Conservation (phyloP, 2,797 vertebrate species). For the Hapalemur alaotrensis region DNA sequence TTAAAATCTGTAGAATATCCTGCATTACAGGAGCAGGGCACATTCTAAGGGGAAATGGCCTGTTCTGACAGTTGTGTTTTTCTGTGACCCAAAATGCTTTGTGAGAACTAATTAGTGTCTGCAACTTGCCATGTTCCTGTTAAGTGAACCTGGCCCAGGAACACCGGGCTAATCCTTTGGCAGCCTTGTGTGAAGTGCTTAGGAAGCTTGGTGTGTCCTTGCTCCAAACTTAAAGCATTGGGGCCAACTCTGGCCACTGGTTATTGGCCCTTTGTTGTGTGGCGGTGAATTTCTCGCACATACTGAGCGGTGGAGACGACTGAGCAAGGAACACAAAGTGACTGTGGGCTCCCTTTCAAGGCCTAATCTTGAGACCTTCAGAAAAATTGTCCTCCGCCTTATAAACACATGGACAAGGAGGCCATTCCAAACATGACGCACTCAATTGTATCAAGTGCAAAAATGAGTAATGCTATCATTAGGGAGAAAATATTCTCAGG, state of each 20-base stretch:
- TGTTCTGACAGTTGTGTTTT: constrained; percentile 62
- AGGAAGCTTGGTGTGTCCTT: constrained; percentile 65
- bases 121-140: constrained; percentile 59
- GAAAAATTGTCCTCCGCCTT: neutral
- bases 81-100: constrained; percentile 62
- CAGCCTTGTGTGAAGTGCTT: constrained; percentile 63
- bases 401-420: neutral
- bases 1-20: neutral
- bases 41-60: constrained; percentile 2
- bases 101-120: constrained; percentile 61
- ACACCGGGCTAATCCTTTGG: constrained; percentile 63
- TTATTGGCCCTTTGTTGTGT: neutral
- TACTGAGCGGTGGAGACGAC: neutral
- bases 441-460: neutral
- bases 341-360: neutral
- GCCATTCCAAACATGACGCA: neutral
- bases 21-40: neutral
- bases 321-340: neutral
- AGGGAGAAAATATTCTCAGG: neutral
- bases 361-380: neutral
- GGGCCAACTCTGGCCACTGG: neutral
- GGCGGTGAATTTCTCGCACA: neutral
- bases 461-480: neutral
- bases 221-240: constrained; percentile 21
- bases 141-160: constrained; percentile 63